phyloP scores from a whole-genome alignment of 2,888 invertebrate genomes.

The Patella depressa region DNA sequence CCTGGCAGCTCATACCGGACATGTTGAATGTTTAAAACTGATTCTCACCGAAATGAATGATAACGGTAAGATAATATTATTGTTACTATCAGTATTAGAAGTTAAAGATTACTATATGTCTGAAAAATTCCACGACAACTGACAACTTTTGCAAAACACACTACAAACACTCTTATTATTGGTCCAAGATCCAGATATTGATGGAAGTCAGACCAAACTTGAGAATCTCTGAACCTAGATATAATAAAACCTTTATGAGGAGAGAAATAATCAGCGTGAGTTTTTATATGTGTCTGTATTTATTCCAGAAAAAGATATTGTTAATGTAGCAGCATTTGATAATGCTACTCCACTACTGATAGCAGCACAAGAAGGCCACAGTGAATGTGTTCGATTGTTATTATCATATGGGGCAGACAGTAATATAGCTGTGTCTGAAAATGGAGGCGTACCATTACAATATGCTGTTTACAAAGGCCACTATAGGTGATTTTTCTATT shows the following conservation, averaged over 20 bases:
- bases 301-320: slow-evolving; percentile 38
- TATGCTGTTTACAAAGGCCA: slow-evolving; percentile 50
- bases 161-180: no score
- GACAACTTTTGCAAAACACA: no score
- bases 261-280: no score
- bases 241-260: no score
- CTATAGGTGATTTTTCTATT: slow-evolving; percentile 9
- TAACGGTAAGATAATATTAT: slow-evolving; percentile 35
- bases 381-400: slow-evolving; percentile 54
- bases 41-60: slow-evolving; percentile 56
- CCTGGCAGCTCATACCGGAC: slow-evolving; percentile 66
- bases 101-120: no score
- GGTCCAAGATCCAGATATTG: no score
- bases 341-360: slow-evolving; percentile 63
- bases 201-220: no score
- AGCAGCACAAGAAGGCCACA: slow-evolving; percentile 63
- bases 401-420: slow-evolving; percentile 61
- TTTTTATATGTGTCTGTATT: no score
- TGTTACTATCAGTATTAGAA: no score
- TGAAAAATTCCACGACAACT: no score
- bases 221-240: no score
- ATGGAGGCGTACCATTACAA: slow-evolving; percentile 53
- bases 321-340: slow-evolving; percentile 64
- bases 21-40: slow-evolving; percentile 55
- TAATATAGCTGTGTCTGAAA: slow-evolving; percentile 49